Evolutionary conservation across 1,140 invertebrate genomes (phyloP).

Genomic region (Holcopasites calliopsidis): DNA sequence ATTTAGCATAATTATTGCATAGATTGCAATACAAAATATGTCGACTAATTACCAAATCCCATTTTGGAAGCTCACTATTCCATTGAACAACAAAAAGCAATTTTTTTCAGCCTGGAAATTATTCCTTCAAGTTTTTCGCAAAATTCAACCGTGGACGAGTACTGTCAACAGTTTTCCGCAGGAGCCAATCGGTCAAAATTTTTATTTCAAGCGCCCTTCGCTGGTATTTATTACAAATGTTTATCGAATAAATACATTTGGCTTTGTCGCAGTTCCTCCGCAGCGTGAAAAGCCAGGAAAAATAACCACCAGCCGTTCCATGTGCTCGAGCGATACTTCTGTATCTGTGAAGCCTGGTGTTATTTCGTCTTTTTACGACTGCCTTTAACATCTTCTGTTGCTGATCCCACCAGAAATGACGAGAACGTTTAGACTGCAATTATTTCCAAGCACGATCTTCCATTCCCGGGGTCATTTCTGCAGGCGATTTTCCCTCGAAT

Average conservation of each 20-base stretch:
- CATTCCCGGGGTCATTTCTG: constrained; percentile 15
- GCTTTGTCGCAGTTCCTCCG: constrained; percentile 23
- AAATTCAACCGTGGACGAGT: not conserved
- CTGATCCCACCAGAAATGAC: constrained; percentile 43
- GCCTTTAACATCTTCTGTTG: constrained; percentile 33
- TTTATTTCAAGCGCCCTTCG: constrained; percentile 2
- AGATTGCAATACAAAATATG: too few relatives aligned
- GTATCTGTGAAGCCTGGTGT: constrained; percentile 12
- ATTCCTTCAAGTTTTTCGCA: not conserved
- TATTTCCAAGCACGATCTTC: not conserved
- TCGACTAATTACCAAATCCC: too few relatives aligned
- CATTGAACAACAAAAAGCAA: not conserved
- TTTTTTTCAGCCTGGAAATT: not conserved
- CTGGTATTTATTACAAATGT: constrained; percentile 43
- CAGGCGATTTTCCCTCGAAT: constrained; percentile 6
- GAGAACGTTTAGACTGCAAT: constrained; percentile 41
- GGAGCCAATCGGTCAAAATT: constrained; percentile 27
- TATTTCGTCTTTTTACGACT: constrained; percentile 19
- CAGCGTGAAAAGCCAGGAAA: not conserved
- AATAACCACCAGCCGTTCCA: not conserved
- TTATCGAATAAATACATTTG: constrained; percentile 34
- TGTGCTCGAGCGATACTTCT: constrained; percentile 25
- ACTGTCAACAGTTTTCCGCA: not conserved
- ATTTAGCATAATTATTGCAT: too few relatives aligned
- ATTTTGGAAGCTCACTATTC: not conserved